These are phyloP conservation scores for Otis tarda DNA, from an alignment of 2,113 vertebrate species.

Conservation along the genomic window DNA sequence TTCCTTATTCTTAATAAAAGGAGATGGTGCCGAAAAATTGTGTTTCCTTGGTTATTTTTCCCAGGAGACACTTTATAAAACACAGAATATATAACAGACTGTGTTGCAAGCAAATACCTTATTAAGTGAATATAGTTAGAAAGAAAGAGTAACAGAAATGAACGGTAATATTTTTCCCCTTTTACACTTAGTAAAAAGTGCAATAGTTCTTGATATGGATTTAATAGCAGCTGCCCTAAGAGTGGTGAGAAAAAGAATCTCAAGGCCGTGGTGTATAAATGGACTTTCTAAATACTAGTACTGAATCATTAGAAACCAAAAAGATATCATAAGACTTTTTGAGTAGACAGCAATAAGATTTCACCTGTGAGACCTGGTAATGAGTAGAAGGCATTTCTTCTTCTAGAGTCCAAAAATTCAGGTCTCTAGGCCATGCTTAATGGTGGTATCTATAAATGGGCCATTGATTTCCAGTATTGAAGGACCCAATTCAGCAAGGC, in stretches of 20 bases:
- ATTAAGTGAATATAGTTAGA: conserved; percentile 75
- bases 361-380: background rate
- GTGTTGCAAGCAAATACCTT: conserved; percentile 70
- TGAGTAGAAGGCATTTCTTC: background rate
- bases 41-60: conserved; percentile 76
- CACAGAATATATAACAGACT: conserved; percentile 62
- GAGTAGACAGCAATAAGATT: background rate
- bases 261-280: background rate
- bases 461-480: background rate
- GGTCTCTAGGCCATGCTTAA: background rate
- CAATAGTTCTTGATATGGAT: conserved; percentile 53
- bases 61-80: conserved; percentile 76
- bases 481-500: background rate
- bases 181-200: conserved; percentile 56
- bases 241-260: background rate
- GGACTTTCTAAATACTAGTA: background rate
- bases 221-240: conserved; percentile 58
- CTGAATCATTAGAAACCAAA: background rate
- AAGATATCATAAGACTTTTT: background rate
- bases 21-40: conserved; percentile 76
- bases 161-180: conserved; percentile 55
- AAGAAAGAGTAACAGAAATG: conserved; percentile 68
- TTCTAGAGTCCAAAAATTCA: background rate
- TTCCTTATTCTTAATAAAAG: conserved; percentile 82
- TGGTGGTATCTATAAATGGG: background rate